These are phyloP conservation scores for Dufourea novaeangliae DNA, from an alignment of 1,140 invertebrate species.

Conservation along the genomic window DNA sequence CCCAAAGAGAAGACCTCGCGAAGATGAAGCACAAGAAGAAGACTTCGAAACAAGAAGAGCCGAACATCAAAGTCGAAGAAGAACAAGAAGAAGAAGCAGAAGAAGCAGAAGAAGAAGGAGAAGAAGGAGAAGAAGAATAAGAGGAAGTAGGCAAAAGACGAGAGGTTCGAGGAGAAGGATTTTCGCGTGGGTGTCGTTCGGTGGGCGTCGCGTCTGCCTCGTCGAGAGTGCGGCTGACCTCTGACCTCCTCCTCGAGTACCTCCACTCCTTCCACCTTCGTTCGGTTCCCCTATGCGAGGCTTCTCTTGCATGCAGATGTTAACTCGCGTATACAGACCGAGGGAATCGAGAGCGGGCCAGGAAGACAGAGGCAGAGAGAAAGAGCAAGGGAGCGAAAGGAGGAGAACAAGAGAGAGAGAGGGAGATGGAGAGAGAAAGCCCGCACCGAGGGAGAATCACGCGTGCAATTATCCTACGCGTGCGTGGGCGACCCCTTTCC, in stretches of 20 bases:
- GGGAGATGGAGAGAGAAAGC: constrained; percentile 44
- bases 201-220: constrained; percentile 80
- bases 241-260: constrained; percentile 68
- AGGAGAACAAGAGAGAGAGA: constrained; percentile 22
- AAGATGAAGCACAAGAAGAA: constrained; percentile 8
- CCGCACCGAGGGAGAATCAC: constrained; percentile 77
- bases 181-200: constrained; percentile 75
- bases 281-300: constrained; percentile 46
- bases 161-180: constrained; percentile 59
- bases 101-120: constrained; percentile 59
- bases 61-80: constrained; percentile 6
- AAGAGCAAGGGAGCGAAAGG: not conserved
- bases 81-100: constrained; percentile 43
- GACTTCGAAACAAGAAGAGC: constrained; percentile 38
- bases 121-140: constrained; percentile 48
- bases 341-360: constrained; percentile 49
- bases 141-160: constrained; percentile 57
- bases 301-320: constrained; percentile 74
- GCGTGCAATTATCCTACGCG: constrained; percentile 81
- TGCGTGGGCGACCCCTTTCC: constrained; percentile 72
- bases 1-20: not conserved
- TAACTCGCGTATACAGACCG: constrained; percentile 58
- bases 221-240: constrained; percentile 72
- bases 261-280: constrained; percentile 54
- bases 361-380: constrained; percentile 8